phyloP scores from a whole-genome alignment of 1,140 invertebrate species.

The Bombus waltoni region DNA sequence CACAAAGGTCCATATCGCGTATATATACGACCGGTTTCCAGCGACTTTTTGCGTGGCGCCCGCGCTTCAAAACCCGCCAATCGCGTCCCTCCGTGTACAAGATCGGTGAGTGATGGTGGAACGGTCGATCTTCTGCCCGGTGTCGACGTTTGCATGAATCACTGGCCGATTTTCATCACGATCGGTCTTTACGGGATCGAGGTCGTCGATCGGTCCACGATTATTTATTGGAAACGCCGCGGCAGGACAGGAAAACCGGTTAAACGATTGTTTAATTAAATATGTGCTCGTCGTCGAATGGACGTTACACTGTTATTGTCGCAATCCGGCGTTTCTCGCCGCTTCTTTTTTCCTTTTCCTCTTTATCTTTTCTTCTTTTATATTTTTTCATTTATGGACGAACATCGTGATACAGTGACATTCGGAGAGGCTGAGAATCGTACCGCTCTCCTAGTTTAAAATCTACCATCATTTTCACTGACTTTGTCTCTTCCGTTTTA shows the following conservation, averaged over 20 bases:
- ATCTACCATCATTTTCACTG: background rate
- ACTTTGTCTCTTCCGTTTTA: too few relatives aligned
- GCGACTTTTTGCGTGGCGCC: slow-evolving; percentile 77
- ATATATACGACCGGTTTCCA: slow-evolving; percentile 53
- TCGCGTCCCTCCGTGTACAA: slow-evolving; percentile 24
- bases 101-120: slow-evolving; percentile 50
- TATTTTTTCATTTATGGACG: too few relatives aligned
- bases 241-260: slow-evolving; percentile 27
- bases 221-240: slow-evolving; percentile 18
- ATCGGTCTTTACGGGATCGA: slow-evolving; percentile 40
- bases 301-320: background rate
- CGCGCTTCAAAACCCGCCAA: slow-evolving; percentile 49
- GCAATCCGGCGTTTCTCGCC: background rate
- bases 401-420: background rate
- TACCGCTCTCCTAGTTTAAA: background rate
- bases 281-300: background rate
- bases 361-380: background rate
- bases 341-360: background rate
- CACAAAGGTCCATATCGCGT: slow-evolving; percentile 26
- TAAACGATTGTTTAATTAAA: slow-evolving; percentile 36
- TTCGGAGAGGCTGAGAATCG: background rate
- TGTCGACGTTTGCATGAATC: slow-evolving; percentile 44
- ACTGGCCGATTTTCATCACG: slow-evolving; percentile 40
- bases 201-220: slow-evolving; percentile 29
- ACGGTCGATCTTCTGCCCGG: slow-evolving; percentile 61